phyloP scores from a whole-genome alignment of 2,888 invertebrate genomes.

The Biston betularia region DNA sequence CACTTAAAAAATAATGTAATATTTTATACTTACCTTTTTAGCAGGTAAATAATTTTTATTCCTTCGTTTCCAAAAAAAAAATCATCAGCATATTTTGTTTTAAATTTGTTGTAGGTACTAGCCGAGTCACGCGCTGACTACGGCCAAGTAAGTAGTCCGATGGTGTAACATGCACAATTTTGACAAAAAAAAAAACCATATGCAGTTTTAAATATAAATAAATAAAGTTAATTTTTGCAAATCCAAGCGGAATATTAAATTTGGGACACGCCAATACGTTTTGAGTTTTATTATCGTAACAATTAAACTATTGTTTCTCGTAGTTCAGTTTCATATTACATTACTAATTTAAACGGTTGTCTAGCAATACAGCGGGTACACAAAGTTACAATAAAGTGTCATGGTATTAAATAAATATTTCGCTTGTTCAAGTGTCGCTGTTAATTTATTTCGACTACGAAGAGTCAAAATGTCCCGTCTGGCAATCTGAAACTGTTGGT shows the following conservation, averaged over 20 bases:
- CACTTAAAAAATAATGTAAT: too few relatives aligned
- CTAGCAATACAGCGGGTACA: not conserved
- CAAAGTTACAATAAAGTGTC: slow-evolving; percentile 10
- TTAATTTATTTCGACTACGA: slow-evolving; percentile 30
- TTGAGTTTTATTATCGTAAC: not conserved
- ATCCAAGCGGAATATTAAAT: not conserved
- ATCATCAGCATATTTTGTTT: too few relatives aligned
- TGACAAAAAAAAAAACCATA: not conserved
- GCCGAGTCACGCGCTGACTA: too few relatives aligned
- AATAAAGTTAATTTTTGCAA: not conserved
- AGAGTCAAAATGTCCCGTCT: slow-evolving; percentile 31
- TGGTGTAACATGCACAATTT: too few relatives aligned
- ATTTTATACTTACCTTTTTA: too few relatives aligned
- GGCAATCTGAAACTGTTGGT: slow-evolving; percentile 35
- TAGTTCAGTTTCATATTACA: not conserved
- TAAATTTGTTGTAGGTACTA: too few relatives aligned
- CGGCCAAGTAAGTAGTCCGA: too few relatives aligned
- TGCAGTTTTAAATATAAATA: not conserved
- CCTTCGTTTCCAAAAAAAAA: too few relatives aligned
- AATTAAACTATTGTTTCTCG: not conserved
- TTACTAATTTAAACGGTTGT: not conserved
- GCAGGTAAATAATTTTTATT: too few relatives aligned
- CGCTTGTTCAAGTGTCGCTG: slow-evolving; percentile 23
- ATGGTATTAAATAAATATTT: slow-evolving; percentile 7
- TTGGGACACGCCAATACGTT: not conserved